Evolutionary conservation across 1,140 invertebrate species (phyloP), one percentile per base, ranked within the genome.

Genomic region (Calosoma granatense): DNA sequence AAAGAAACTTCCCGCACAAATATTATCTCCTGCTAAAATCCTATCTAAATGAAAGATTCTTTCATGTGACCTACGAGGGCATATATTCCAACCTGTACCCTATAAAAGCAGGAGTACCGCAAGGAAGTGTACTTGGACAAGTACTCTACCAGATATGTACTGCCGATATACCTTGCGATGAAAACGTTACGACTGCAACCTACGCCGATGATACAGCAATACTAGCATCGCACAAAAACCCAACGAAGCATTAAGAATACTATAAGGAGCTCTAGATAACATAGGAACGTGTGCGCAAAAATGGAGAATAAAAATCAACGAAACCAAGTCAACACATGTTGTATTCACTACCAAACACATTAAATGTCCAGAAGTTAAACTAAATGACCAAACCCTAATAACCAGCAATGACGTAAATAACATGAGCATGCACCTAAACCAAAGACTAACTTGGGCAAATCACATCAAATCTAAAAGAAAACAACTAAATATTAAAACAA

Each of bases 161-260:
- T 11, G 15, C 15, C 4, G 47, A 19, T 51, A 6, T 51, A 9
- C 15, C 20, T 11, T 9, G 4, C 12, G 47, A 9, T 9, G 20
- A 51, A 4, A 15, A 51, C 15, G 47, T 51, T 21, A 51, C 20
- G 12, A 51, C 15, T 51, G 15, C 47, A 30, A 63, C 60, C 14
- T 67, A 59, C 41, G 67, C 63, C 22, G 65, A 70, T 43, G 68
- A 68, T 59, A 67, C 65, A 12, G 63, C 61, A 0, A 23, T 66
- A 1, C 22, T 66, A 1, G 26, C 60, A 11, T 22, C 30, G 1
- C 20, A 58, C 3, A 11, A 55, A 20, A 60, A 22, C 30, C 22
- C 54, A 21, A 17, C 20, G 23, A 17, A 22, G 60, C 61, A 12
- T 23, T 55, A 2, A 54, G 39, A 17, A 55, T 56, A 36, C 51